Base-by-base conservation (phyloP, 2,797 vertebrate species). In the Danio tinwini region DNA sequence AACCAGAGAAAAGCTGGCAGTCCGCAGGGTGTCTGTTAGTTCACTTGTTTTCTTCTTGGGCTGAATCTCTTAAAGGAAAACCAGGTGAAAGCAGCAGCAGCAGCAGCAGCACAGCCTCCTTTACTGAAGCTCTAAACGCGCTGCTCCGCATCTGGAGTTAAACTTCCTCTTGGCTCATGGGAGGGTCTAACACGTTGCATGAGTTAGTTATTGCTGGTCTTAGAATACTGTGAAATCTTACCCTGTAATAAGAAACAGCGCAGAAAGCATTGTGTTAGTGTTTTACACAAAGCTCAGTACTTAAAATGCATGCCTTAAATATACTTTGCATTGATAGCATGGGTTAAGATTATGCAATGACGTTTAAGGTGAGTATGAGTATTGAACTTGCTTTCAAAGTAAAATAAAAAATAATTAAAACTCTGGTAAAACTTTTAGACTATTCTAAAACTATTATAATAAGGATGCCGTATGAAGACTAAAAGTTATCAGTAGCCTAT, bases 41-140 rank as follows among this genome's bases (percentile, higher is more conserved):
- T 91, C 92, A 93, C 92, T 92, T 94, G 92, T 85, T 91, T 91
- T 90, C 83, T 87, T 91, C 91, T 92, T 92, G 90, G 90, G 83
- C 71, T 81, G 82, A 88, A 87, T 78, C 44, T 75, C 78, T 50
- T 77, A 81, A 85, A 81, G 75, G 70, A 67, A 75, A 69, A 63
- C 65, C 84, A 84, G 74, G 77, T 85, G 79, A 84, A 73, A 40
- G 17, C 71, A 56, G 50, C 17, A 62, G 63, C 11, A 11, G 8
- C 13, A 42, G 67, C 13, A 17, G 67, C n/a, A n/a, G 47, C 52
- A 37, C 10, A 69, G 58, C 40, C 39, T 55, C 39, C 56, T 21
- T 39, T 47, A 19, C 70, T 40, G 16, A 58, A 49, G 56, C 53
- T 45, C 53, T 64, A 78, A 45, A 75, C 52, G 21, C 61, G 37